phyloP scores from a whole-genome alignment of 2,797 vertebrate genomes.

The Eidolon dupreanum region DNA sequence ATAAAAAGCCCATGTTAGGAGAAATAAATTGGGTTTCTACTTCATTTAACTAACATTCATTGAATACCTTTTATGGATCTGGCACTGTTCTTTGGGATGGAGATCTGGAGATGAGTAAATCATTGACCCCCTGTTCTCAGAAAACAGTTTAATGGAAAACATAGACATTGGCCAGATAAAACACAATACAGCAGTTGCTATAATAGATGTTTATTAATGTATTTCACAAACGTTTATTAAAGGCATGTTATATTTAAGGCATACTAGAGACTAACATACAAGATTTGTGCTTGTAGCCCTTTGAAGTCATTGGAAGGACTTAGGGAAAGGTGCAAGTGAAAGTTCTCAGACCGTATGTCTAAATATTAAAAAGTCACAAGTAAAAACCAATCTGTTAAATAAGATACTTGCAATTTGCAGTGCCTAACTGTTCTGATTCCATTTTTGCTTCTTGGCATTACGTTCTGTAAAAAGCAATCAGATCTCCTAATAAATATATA shows the following conservation, averaged over 20 bases:
- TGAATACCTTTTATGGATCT: not conserved
- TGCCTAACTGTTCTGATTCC: not conserved
- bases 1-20: not conserved
- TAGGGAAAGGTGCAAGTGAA: not conserved
- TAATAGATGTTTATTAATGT: not conserved
- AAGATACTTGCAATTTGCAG: not conserved
- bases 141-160: not conserved
- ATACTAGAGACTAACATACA: not conserved
- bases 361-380: not conserved
- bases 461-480: not conserved
- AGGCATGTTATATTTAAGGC: not conserved
- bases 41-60: constrained; percentile 17
- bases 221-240: not conserved
- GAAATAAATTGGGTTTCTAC: not conserved
- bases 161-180: not conserved
- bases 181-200: not conserved
- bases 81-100: not conserved
- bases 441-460: not conserved
- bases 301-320: not conserved
- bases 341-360: not conserved
- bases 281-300: not conserved
- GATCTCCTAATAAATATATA: not conserved
- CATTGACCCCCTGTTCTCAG: not conserved
- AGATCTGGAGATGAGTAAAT: not conserved
- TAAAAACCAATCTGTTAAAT: not conserved